phyloP scores from a whole-genome alignment of 2,113 vertebrate genomes.

The Epinephelus cyanopodus region DNA sequence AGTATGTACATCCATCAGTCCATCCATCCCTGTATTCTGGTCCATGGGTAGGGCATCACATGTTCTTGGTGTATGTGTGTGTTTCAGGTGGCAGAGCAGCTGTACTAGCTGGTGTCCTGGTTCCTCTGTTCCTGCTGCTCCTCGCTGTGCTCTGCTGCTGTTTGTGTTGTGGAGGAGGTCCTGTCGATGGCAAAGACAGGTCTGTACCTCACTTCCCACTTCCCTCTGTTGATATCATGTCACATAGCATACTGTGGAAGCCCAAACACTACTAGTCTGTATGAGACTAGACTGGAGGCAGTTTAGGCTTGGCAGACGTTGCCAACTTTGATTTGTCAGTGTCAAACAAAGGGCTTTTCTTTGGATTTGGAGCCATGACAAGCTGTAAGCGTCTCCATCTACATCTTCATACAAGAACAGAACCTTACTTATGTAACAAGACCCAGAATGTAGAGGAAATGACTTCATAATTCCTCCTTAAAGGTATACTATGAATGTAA shows the following conservation, averaged over 20 bases:
- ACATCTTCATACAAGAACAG: neutral
- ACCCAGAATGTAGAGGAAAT: neutral
- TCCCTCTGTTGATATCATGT: neutral
- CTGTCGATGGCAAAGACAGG: slow-evolving; percentile 88
- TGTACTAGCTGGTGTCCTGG: slow-evolving; percentile 85
- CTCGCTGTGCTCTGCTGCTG: slow-evolving; percentile 87
- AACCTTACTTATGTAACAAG: neutral
- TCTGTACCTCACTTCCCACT: slow-evolving; percentile 47
- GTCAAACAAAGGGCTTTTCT: neutral
- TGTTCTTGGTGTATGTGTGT: slow-evolving; percentile 9
- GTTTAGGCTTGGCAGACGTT: neutral
- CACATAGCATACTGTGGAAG: neutral
- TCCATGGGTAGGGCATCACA: neutral
- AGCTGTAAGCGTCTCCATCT: no score
- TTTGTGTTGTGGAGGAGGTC: slow-evolving; percentile 84
- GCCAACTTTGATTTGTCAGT: neutral
- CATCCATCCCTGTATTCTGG: neutral
- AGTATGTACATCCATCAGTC: slow-evolving; percentile 80
- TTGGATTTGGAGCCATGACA: neutral
- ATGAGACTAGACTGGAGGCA: neutral
- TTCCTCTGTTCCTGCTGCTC: slow-evolving; percentile 85
- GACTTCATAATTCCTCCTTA: neutral
- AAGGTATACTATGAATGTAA: no score
- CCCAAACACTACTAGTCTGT: neutral
- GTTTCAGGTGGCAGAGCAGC: slow-evolving; percentile 77